Base-by-base conservation (phyloP, 2,888 invertebrate species). In the Nasonia oneida region DNA sequence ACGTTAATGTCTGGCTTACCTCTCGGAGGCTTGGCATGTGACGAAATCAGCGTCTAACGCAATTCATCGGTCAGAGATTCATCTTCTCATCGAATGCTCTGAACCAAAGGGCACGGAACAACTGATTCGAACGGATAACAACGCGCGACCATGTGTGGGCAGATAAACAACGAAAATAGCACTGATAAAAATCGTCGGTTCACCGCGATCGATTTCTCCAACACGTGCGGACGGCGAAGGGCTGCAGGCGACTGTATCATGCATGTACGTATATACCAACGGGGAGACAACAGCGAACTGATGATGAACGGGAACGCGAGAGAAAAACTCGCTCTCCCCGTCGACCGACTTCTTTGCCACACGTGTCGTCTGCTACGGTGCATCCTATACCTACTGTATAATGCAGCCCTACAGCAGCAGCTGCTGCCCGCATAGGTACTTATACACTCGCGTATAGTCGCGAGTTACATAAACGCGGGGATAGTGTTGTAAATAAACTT, bases 291-390 rank as follows among this genome's bases (percentile, higher is more conserved):
- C 23, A 23, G 23, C 23, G 23, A 23, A 23, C 23, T 23, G 23
- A 23, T 23, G 23, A 23, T 18, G 14, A 39, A 73, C 3, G 10
- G 33, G 3, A 10, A 6, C 29, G 15, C 50, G 39, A 47, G n/a
- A 57, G 5, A 29, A 12, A 74, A 61, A 42, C 39, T 64, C 47
- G 29, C 29, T 29, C 18, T 39, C 76, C 73, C 75, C 29, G 29
- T 37, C 37, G 37, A 37, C 75, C 73, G 57, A 47, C 53, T 47
- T n/a, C 57, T 61, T 61, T 1, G 15, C 39, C 39, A 50, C 85
- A 74, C 77, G 79, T 83, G 85, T 86, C 85, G 85, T 86, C 85
- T 86, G 85, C 85, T 86, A 86, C 42, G 29, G 12, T 15, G 5
- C 73, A 57, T 73, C 29, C 57, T 47, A 12, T 47, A 42, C 8